A percentile compares a stretch with the other conserved stretches of the same genome.
These are phyloP conservation scores for Uropsilus gracilis DNA, from an alignment of 2,113 vertebrate genomes.

Conservation along the genomic window DNA sequence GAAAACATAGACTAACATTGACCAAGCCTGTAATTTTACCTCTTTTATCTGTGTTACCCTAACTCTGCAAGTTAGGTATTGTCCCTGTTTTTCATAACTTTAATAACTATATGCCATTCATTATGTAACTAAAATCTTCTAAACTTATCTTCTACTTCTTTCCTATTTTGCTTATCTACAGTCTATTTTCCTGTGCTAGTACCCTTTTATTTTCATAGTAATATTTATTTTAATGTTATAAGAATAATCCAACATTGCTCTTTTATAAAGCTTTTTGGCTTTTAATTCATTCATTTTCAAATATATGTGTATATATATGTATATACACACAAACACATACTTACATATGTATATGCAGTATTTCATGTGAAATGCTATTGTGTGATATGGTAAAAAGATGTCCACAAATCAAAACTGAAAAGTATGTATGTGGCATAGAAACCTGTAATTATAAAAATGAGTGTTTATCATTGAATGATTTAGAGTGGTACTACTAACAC, in stretches of 20 bases:
- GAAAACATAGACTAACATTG: not conserved
- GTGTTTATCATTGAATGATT: not conserved
- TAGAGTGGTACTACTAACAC: not conserved
- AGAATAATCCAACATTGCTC: not conserved
- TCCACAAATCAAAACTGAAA: not conserved
- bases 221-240: not conserved
- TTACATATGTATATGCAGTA: no score
- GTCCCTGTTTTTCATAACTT: not conserved
- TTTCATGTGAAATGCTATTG: not conserved
- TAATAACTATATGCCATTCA: not conserved
- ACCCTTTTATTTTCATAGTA: not conserved
- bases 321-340: no score
- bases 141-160: not conserved
- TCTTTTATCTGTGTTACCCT: not conserved
- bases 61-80: not conserved
- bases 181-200: not conserved
- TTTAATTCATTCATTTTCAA: conserved; percentile 28
- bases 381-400: not conserved
- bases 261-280: not conserved
- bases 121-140: not conserved
- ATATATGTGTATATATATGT: no score
- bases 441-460: conserved; percentile 33
- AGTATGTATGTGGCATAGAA: not conserved
- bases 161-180: not conserved
- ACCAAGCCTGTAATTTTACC: not conserved